Evolutionary conservation across 1,140 invertebrate species (phyloP).

Genomic region (Bathynomus jamesi): DNA sequence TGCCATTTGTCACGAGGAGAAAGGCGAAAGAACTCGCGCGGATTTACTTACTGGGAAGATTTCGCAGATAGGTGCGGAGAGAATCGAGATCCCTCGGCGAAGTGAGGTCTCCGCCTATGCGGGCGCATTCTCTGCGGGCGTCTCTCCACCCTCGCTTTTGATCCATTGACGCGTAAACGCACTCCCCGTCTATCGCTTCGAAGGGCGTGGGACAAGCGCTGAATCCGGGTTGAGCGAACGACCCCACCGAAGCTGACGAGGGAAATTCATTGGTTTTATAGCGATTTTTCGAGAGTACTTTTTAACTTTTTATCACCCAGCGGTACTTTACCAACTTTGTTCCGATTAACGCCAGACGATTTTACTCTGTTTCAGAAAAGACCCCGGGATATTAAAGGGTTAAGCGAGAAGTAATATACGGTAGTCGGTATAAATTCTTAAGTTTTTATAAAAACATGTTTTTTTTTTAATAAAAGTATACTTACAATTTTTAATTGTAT

Average conservation of each 20-base stretch:
- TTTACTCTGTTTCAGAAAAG: too few species aligned
- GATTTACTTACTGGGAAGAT: conserved; percentile 15
- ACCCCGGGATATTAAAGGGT: too few species aligned
- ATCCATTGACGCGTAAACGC: conserved; percentile 19
- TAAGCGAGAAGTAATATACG: too few species aligned
- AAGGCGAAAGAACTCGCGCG: too few species aligned
- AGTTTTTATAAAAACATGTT: too few species aligned
- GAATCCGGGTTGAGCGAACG: conserved; percentile 17
- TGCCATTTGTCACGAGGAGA: too few species aligned
- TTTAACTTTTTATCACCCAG: too few species aligned
- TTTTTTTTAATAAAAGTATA: too few species aligned
- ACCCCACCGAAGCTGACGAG: neutral
- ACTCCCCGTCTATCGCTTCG: conserved; percentile 18
- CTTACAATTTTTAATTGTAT: too few species aligned
- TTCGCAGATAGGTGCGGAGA: conserved; percentile 18
- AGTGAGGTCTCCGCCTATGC: conserved; percentile 29
- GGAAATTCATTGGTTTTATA: neutral
- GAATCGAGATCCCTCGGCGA: conserved; percentile 20
- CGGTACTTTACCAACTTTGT: too few species aligned
- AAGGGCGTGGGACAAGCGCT: conserved; percentile 28
- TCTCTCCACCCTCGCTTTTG: conserved; percentile 30
- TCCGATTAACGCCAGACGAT: too few species aligned
- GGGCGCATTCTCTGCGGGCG: conserved; percentile 23
- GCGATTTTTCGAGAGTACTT: neutral
- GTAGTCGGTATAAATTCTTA: too few species aligned